phyloP scores from a whole-genome alignment of 2,888 invertebrate genomes.

The Ichneumoninae sp. region DNA sequence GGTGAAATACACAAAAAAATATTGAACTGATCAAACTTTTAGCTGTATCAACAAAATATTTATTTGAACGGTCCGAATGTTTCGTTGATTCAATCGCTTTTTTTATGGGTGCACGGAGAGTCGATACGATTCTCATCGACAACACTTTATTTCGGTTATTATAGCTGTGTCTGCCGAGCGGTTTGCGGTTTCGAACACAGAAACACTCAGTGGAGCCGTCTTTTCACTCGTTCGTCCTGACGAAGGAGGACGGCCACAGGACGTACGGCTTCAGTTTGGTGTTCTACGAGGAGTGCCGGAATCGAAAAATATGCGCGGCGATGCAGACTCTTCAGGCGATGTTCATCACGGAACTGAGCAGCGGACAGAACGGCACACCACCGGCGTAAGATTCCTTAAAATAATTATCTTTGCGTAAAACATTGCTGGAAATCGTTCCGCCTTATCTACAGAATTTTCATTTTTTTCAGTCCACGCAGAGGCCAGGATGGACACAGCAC shows the following conservation, averaged over 20 bases:
- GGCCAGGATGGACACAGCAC: conserved; percentile 89
- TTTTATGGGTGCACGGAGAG: background rate
- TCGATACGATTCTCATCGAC: background rate
- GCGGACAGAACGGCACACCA: conserved; percentile 87
- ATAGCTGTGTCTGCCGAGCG: conserved; percentile 97
- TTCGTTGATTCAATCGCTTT: background rate
- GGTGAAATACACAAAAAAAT: no score
- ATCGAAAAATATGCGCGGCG: conserved; percentile 96
- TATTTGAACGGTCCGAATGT: no score
- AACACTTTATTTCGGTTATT: conserved; percentile 72
- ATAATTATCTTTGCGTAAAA: background rate
- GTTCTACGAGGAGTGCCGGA: conserved; percentile 98
- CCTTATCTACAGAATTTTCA: background rate
- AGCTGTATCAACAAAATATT: no score
- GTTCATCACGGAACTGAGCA: conserved; percentile 95
- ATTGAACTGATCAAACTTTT: no score
- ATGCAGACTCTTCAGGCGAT: conserved; percentile 98
- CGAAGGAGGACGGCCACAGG: conserved; percentile 97
- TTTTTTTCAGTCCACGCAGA: conserved; percentile 77
- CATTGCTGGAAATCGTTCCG: background rate
- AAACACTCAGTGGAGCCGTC: conserved; percentile 93
- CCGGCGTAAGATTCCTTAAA: conserved; percentile 77
- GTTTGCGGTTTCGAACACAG: conserved; percentile 97
- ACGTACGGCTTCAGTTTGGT: conserved; percentile 97
- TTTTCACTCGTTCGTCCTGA: conserved; percentile 98